phyloP scores from a whole-genome alignment of 2,888 invertebrate species.

The Nomada fucata region DNA sequence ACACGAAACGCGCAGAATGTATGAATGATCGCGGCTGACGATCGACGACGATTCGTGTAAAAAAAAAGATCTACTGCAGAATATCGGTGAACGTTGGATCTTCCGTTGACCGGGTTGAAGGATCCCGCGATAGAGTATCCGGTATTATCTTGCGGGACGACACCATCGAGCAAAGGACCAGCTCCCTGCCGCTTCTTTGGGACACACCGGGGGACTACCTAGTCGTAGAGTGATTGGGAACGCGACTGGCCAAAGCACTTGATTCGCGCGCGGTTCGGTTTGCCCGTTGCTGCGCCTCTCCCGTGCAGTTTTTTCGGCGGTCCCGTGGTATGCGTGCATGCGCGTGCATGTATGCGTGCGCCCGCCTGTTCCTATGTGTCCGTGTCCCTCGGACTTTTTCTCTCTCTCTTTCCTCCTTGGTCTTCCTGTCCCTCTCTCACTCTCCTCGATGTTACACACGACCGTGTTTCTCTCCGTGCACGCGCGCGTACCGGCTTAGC shows the following conservation, averaged over 20 bases:
- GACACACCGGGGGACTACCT: constrained; percentile 84
- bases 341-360: constrained; percentile 73
- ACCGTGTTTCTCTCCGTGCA: constrained; percentile 57
- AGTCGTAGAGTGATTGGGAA: constrained; percentile 85
- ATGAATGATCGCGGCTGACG: constrained; percentile 30
- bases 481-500: constrained; percentile 54
- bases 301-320: constrained; percentile 83
- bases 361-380: constrained; percentile 58
- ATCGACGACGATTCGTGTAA: constrained; percentile 27
- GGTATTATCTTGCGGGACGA: constrained; percentile 72
- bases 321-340: constrained; percentile 73
- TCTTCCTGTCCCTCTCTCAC: constrained; percentile 53
- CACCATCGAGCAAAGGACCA: constrained; percentile 71
- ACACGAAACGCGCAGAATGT: constrained; percentile 33
- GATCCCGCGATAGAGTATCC: constrained; percentile 67
- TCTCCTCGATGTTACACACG: constrained; percentile 59
- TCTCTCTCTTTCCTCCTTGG: constrained; percentile 47
- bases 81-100: constrained; percentile 38
- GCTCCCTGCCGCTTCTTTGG: constrained; percentile 75
- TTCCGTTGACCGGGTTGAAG: constrained; percentile 42
- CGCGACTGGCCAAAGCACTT: constrained; percentile 84
- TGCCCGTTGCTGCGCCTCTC: constrained; percentile 83
- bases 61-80: constrained; percentile 40
- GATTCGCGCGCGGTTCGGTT: constrained; percentile 84
- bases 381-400: constrained; percentile 62